A percentile compares a stretch with the other conserved stretches of the same genome.
Evolutionary conservation across 2,797 vertebrate genomes (phyloP).

Genomic region (Poeciliopsis paucimaculata): DNA sequence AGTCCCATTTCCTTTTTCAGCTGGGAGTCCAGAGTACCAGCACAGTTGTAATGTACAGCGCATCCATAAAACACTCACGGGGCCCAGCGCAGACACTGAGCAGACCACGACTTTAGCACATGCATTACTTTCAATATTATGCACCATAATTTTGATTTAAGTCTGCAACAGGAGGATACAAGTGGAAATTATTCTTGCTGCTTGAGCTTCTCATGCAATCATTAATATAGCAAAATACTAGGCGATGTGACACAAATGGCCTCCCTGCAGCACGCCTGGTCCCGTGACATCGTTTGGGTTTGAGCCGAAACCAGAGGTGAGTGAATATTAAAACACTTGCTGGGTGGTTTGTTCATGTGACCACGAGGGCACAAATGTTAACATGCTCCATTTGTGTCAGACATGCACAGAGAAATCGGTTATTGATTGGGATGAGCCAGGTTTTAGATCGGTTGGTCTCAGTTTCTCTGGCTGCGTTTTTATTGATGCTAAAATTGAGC

Average conservation of each 20-base stretch:
- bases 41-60: slow-evolving; percentile 49
- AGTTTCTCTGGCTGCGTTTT: background rate
- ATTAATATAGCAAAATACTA: slow-evolving; percentile 45
- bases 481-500: no score
- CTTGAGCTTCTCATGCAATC: slow-evolving; percentile 52
- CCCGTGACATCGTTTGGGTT: background rate
- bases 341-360: background rate
- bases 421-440: no score
- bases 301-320: background rate
- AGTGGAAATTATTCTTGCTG: slow-evolving; percentile 54
- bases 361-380: background rate
- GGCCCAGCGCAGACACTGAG: slow-evolving; percentile 55
- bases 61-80: slow-evolving; percentile 55
- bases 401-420: background rate
- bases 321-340: background rate
- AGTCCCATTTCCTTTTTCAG: slow-evolving; percentile 77
- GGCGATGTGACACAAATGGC: slow-evolving; percentile 25
- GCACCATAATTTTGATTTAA: slow-evolving; percentile 77
- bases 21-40: slow-evolving; percentile 39
- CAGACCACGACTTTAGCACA: slow-evolving; percentile 68
- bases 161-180: slow-evolving; percentile 58
- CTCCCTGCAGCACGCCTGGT: slow-evolving; percentile 9
- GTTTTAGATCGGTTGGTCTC: background rate
- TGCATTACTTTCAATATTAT: slow-evolving; percentile 72
- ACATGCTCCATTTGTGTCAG: background rate